Evolutionary conservation across 2,113 vertebrate species (phyloP).

Genomic region (Eonycteris spelaea): DNA sequence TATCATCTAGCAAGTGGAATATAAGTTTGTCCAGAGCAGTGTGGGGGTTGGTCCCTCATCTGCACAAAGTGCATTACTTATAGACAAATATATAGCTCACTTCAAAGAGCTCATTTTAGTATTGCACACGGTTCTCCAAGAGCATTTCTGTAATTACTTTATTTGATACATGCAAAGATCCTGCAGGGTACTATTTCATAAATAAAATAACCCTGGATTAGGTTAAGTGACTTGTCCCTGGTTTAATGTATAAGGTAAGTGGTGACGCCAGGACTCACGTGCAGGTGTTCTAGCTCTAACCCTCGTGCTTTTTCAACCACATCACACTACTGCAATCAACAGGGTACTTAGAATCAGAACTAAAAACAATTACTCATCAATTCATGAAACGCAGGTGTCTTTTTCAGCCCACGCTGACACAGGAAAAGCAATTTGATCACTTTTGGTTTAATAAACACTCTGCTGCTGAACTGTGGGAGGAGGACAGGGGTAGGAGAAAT

Average conservation of each 20-base stretch:
- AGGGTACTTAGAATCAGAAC: constrained; percentile 63
- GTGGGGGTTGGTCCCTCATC: not conserved
- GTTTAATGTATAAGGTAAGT: constrained; percentile 46
- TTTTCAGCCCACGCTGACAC: constrained; percentile 55
- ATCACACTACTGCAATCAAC: constrained; percentile 64
- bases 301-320: constrained; percentile 31
- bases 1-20: not conserved
- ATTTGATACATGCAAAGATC: constrained; percentile 19
- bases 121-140: not conserved
- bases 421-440: constrained; percentile 60
- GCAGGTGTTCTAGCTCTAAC: constrained; percentile 69
- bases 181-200: not conserved
- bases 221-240: constrained; percentile 57
- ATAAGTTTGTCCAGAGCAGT: not conserved
- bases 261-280: constrained; percentile 21
- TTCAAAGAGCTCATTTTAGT: constrained; percentile 3
- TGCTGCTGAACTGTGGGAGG: not conserved
- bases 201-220: constrained; percentile 38
- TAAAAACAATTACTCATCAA: constrained; percentile 72
- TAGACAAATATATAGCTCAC: not conserved
- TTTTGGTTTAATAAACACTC: constrained; percentile 49
- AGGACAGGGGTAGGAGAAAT: not conserved
- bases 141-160: constrained; percentile 27
- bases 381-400: constrained; percentile 71
- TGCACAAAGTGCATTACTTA: not conserved